Conservation (phyloP, 1,140 invertebrate species). For the Caerostris extrusa region DNA sequence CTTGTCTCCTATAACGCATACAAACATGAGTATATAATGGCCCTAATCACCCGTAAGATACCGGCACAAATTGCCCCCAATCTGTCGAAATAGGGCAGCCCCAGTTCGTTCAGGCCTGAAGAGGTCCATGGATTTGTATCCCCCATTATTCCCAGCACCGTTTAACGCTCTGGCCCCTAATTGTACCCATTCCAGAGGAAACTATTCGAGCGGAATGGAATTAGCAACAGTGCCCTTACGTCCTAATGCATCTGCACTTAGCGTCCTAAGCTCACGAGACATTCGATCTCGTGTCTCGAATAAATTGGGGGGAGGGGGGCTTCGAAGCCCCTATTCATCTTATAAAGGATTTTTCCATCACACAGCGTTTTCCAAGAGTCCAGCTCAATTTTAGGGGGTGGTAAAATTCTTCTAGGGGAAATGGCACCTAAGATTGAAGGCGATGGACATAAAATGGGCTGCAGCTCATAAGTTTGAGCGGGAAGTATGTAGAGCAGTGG, state of each 20-base stretch:
- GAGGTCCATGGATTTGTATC: background rate
- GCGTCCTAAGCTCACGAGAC: background rate
- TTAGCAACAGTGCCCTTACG: background rate
- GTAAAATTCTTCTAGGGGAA: background rate
- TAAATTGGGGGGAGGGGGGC: background rate
- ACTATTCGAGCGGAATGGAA: background rate
- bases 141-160: background rate
- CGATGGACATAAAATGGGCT: background rate
- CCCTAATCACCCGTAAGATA: background rate
- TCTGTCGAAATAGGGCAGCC: background rate
- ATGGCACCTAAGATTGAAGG: background rate
- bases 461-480: background rate
- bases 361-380: background rate
- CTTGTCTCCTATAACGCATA: too few species aligned
- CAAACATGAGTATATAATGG: background rate
- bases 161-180: background rate
- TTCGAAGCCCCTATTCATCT: background rate
- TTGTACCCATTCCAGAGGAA: background rate
- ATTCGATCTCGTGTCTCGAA: background rate
- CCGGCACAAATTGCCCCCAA: background rate
- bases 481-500: background rate
- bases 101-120: background rate
- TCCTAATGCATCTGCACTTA: conserved; percentile 1
- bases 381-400: background rate
- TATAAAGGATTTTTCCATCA: background rate